Evolutionary conservation across 2,888 invertebrate genomes (phyloP).

Genomic region (Alloplasta piceator): DNA sequence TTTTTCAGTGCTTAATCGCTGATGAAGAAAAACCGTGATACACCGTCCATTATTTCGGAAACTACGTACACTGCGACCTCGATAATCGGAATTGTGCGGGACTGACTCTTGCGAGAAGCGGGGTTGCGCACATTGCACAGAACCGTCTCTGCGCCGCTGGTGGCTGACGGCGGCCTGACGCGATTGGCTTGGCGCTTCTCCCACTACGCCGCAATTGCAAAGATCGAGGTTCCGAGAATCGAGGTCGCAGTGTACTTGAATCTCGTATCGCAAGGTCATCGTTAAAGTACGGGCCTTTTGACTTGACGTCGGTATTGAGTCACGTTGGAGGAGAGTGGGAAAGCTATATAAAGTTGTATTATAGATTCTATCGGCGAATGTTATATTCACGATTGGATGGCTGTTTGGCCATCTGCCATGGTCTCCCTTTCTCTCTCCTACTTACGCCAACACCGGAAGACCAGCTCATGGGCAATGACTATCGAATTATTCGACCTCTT

Average conservation of each 20-base stretch:
- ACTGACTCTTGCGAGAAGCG: no score
- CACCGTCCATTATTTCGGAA: background rate
- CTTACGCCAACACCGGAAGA: background rate
- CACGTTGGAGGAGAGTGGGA: background rate
- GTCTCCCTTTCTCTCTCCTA: slow-evolving; percentile 19
- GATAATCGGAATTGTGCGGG: no score
- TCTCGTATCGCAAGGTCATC: background rate
- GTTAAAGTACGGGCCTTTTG: background rate
- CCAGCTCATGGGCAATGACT: slow-evolving; percentile 58
- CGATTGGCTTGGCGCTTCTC: no score
- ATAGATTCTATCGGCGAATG: slow-evolving; percentile 55
- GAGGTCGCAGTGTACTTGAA: no score
- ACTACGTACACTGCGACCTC: no score
- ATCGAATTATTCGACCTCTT: slow-evolving; percentile 56
- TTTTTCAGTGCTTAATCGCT: background rate
- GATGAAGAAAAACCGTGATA: background rate
- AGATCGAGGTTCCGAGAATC: no score
- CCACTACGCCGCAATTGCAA: no score
- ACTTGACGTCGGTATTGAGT: background rate
- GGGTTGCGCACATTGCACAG: no score
- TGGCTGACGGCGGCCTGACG: no score
- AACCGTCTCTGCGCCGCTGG: no score
- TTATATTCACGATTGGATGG: slow-evolving; percentile 58
- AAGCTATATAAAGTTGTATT: slow-evolving; percentile 27
- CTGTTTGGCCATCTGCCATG: slow-evolving; percentile 66